phyloP scores from a whole-genome alignment of 2,888 invertebrate species.

The Ophraella communa region DNA sequence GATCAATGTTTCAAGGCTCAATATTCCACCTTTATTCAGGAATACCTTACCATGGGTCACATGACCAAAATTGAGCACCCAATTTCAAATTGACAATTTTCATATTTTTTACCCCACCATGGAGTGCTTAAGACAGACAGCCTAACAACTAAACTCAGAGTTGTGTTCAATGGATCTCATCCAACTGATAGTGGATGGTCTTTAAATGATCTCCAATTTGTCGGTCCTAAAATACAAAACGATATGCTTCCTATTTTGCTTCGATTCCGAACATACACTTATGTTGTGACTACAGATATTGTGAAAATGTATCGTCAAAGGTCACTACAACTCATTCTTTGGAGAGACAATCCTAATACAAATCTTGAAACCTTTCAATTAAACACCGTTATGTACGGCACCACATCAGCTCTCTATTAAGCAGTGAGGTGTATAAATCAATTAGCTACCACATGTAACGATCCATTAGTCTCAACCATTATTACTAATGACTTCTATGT shows the following conservation, averaged over 20 bases:
- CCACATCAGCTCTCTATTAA: constrained; percentile 19
- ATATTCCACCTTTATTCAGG: no score
- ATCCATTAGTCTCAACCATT: constrained; percentile 8
- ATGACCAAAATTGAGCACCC: constrained; percentile 26
- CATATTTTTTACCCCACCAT: constrained; percentile 19
- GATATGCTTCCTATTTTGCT: constrained; percentile 12
- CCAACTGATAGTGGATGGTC: constrained; percentile 13
- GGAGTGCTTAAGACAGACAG: constrained; percentile 16
- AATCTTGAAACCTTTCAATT: constrained; percentile 13
- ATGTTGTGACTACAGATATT: constrained; percentile 20
- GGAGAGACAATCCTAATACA: constrained; percentile 15
- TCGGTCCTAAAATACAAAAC: constrained; percentile 21
- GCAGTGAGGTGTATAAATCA: constrained; percentile 18
- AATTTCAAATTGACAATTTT: background rate
- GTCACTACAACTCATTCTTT: constrained; percentile 16
- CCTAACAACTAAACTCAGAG: constrained; percentile 14
- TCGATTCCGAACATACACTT: constrained; percentile 17
- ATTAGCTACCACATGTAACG: constrained; percentile 1
- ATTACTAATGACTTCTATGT: constrained; percentile 16
- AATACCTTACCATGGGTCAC: constrained; percentile 20
- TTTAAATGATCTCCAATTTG: no score
- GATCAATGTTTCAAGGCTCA: background rate
- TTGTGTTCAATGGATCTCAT: constrained; percentile 16
- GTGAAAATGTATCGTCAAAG: constrained; percentile 23
- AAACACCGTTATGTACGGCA: constrained; percentile 25